phyloP scores from a whole-genome alignment of 1,140 invertebrate species.

The Ylistrum balloti region DNA sequence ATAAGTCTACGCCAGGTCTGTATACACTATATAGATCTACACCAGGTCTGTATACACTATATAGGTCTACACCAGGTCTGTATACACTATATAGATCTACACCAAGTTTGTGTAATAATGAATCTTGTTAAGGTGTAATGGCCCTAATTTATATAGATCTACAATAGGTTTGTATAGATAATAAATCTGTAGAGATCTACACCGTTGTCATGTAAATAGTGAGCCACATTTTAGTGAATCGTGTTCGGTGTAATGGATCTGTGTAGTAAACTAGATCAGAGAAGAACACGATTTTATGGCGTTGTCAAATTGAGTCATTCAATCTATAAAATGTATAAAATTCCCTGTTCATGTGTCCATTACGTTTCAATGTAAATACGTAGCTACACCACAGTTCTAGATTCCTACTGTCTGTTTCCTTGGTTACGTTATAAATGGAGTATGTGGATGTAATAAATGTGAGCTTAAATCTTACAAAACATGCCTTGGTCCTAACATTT shows the following conservation, averaged over 20 bases:
- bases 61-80: too few relatives aligned
- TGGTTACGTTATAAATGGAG: background rate
- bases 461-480: background rate
- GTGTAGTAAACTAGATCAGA: background rate
- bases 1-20: too few relatives aligned
- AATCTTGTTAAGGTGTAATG: too few relatives aligned
- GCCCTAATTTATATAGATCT: too few relatives aligned
- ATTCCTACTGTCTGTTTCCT: background rate
- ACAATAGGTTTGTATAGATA: too few relatives aligned
- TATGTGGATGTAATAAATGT: background rate
- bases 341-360: background rate
- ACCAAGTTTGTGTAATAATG: too few relatives aligned
- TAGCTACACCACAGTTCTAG: background rate
- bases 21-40: too few relatives aligned
- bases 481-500: background rate
- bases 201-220: too few relatives aligned
- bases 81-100: too few relatives aligned
- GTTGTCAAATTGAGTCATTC: background rate
- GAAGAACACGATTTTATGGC: background rate
- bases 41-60: too few relatives aligned
- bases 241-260: slow-evolving; percentile 11
- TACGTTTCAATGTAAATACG: background rate
- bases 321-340: background rate
- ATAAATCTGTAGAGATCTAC: too few relatives aligned
- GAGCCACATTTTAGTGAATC: background rate